Evolutionary conservation across 2,888 invertebrate species (phyloP).

Genomic region (Rhagonycha lutea): DNA sequence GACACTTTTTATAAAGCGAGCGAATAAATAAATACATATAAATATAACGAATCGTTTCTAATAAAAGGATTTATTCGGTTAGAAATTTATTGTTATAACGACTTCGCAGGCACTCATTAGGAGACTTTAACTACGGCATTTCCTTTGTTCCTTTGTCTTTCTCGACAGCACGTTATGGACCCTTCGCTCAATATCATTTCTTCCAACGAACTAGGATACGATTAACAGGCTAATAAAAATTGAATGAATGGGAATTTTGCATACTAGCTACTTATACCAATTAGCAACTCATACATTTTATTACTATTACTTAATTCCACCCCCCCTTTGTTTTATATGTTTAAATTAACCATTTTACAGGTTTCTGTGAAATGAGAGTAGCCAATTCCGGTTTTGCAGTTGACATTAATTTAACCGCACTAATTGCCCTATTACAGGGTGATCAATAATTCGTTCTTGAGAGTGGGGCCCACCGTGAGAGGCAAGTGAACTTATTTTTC

Average conservation of each 20-base stretch:
- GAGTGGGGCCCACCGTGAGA: not conserved
- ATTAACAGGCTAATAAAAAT: slow-evolving; percentile 11
- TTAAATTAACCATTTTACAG: not conserved
- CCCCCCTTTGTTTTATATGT: not conserved
- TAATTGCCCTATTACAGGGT: not conserved
- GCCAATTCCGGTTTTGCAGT: not conserved
- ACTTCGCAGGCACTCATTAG: slow-evolving; percentile 9
- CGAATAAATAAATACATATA: not conserved
- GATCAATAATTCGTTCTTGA: not conserved
- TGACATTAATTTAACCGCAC: not conserved
- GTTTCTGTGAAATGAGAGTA: not conserved
- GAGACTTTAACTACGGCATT: slow-evolving; percentile 12
- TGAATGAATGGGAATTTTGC: not conserved
- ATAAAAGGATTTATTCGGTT: slow-evolving; percentile 4
- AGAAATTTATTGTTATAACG: slow-evolving; percentile 12
- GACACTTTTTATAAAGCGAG: not conserved
- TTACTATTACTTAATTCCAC: not conserved
- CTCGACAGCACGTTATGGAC: slow-evolving; percentile 12
- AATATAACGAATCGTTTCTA: not conserved
- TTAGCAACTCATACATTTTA: not conserved
- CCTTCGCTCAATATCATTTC: slow-evolving; percentile 13
- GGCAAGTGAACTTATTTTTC: not conserved
- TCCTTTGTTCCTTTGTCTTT: slow-evolving; percentile 27
- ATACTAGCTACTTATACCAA: not conserved
- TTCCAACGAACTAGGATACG: slow-evolving; percentile 6